Evolutionary conservation across 2,888 invertebrate genomes (phyloP), one percentile per base, ranked within the genome.

Genomic region (Crematogaster levior): DNA sequence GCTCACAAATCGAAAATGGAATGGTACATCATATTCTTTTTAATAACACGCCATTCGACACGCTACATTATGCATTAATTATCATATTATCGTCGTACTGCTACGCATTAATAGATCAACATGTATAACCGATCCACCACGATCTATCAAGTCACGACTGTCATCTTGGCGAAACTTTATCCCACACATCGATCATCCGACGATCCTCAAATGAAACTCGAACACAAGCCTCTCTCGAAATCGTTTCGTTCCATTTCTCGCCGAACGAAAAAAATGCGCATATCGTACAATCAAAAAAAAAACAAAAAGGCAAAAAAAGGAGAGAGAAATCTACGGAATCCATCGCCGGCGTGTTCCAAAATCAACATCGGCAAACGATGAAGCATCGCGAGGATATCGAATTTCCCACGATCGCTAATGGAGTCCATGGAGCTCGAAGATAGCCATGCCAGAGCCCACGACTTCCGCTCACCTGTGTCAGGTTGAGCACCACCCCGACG

Each of bases 401-500:
- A 88, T 86, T 88, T 88, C 88, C 81, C 82, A 85, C 83, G 77
- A 73, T n/a, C n/a, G 75, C 82, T 83, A 81, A 86, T 84, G 84
- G 86, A 85, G 66, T 53, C 79, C 77, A 40, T 21, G 75, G 18
- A 37, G 24, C 56, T 43, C 53, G 68, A 65, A 65, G 84, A 88
- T 68, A 81, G 48, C 12, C 60, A 46, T 65, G 48, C 63, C 53
- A 4, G 51, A 34, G 15, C 65, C 18, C 82, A 84, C 86, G 84
- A 91, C 90, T 90, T 90, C 89, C 90, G 91, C 88, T 92, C 92
- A 91, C 91, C 92, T 92, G 92, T 88, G 85, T 84, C 89, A 92
- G 88, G 92, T 93, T 93, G 92, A 93, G 93, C 92, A 93, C 93
- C 92, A 85, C 86, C 91, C 91, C 85, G 87, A 72, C 80, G 85